Evolutionary conservation across 2,797 vertebrate genomes (phyloP).

Genomic region (Premnoplex brunnescens): DNA sequence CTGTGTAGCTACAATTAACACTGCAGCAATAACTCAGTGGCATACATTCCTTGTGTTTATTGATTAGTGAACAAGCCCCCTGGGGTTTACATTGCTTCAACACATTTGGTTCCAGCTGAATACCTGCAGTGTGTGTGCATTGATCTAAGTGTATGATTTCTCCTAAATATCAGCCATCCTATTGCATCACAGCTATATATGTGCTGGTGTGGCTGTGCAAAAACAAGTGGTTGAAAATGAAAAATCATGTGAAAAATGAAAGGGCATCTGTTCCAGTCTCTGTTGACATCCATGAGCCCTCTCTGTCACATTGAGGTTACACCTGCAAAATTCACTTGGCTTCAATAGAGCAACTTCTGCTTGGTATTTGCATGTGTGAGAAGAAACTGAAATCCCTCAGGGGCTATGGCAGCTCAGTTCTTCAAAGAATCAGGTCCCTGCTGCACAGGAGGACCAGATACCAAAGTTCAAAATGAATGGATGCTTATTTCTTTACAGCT

Average conservation of each 20-base stretch:
- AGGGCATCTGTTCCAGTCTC: conserved; percentile 24
- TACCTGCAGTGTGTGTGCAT: conserved; percentile 68
- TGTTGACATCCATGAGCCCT: neutral
- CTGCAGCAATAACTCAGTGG: conserved; percentile 53
- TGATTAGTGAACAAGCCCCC: conserved; percentile 59
- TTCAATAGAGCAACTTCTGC: neutral
- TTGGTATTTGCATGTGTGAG: conserved; percentile 40
- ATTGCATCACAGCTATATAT: neutral
- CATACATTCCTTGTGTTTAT: conserved; percentile 55
- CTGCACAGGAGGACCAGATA: conserved; percentile 28
- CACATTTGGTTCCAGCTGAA: conserved; percentile 69
- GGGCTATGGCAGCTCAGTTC: neutral
- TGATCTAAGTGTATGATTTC: conserved; percentile 65
- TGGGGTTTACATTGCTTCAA: conserved; percentile 55
- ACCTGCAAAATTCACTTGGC: conserved; percentile 36
- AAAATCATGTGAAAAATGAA: conserved; percentile 35
- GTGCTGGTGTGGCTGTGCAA: neutral
- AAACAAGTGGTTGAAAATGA: conserved; percentile 28
- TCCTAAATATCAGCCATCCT: conserved; percentile 60
- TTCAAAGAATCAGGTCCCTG: conserved; percentile 1
- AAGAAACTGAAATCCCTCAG: neutral
- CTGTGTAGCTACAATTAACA: conserved; percentile 44
- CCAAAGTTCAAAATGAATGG: neutral
- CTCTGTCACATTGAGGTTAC: conserved; percentile 8
- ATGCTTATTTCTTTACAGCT: neutral